phyloP scores from a whole-genome alignment of 2,888 invertebrate species.

The Cordylochernes scorpioides region DNA sequence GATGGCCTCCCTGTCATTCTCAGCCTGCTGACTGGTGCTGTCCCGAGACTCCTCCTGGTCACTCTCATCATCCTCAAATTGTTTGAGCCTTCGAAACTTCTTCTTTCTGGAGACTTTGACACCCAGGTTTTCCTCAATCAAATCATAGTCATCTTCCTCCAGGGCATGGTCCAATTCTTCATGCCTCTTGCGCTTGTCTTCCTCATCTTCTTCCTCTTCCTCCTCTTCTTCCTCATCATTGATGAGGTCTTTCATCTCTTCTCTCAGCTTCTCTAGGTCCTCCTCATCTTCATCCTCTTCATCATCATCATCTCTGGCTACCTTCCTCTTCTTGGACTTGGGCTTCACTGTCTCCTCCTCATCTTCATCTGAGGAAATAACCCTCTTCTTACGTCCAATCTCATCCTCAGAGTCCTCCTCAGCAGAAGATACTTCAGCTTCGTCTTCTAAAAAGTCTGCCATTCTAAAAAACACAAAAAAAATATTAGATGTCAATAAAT shows the following conservation, averaged over 20 bases:
- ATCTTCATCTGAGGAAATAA: too few relatives aligned
- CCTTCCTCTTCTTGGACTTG: too few relatives aligned
- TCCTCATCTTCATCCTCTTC: too few relatives aligned
- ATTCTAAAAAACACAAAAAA: too few relatives aligned
- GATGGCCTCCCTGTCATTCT: constrained; percentile 53
- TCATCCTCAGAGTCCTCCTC: too few relatives aligned
- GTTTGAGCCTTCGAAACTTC: constrained; percentile 46
- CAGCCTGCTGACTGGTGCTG: constrained; percentile 19
- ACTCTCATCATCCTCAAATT: constrained; percentile 52
- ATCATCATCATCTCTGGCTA: too few relatives aligned
- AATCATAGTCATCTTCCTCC: constrained; percentile 92
- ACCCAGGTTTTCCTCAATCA: constrained; percentile 90
- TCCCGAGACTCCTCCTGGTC: constrained; percentile 22
- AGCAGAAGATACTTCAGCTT: too few relatives aligned
- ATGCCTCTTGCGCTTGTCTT: constrained; percentile 34
- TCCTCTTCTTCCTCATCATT: constrained; percentile 73
- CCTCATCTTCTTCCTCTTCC: constrained; percentile 40
- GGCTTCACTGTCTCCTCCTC: too few relatives aligned
- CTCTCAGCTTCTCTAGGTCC: constrained; percentile 43
- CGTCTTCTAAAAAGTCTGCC: too few relatives aligned
- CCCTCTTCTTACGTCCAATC: too few relatives aligned
- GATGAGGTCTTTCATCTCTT: constrained; percentile 78
- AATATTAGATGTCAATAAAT: too few relatives aligned
- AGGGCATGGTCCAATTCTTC: constrained; percentile 48
- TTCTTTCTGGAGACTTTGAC: constrained; percentile 63